A percentile compares a stretch with the other conserved stretches of the same genome.
Conservation (phyloP, 2,797 vertebrate genomes). For the Epinephelus awoara region DNA sequence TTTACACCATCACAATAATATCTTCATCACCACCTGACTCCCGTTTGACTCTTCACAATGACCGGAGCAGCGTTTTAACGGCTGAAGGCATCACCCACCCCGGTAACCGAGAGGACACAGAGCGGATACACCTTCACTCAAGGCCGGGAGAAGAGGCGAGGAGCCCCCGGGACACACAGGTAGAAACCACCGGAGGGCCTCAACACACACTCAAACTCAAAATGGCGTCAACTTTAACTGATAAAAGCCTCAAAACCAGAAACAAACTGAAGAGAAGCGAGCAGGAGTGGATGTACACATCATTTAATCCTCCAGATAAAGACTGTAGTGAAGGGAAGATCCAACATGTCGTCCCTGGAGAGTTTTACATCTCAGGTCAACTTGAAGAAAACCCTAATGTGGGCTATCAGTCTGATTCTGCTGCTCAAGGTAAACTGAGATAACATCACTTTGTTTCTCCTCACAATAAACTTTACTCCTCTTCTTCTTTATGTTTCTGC, state of each 20-base stretch:
- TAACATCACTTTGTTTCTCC: not conserved
- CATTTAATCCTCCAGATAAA: accelerated
- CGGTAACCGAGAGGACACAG: not conserved
- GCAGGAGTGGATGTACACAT: accelerated
- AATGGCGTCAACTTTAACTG: not conserved
- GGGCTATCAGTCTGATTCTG: slow-evolving; percentile 40
- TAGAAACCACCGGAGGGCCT: not conserved
- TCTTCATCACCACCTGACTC: not conserved
- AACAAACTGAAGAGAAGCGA: not conserved
- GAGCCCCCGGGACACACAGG: not conserved
- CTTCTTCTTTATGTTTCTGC: not conserved
- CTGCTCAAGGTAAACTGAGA: slow-evolving; percentile 53
- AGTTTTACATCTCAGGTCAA: slow-evolving; percentile 51
- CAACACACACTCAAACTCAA: not conserved
- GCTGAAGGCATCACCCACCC: accelerated
- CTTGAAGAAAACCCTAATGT: slow-evolving; percentile 8
- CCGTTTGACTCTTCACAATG: not conserved
- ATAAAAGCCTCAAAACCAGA: not conserved
- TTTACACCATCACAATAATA: slow-evolving; percentile 48
- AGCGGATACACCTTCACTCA: not conserved
- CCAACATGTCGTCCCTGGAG: slow-evolving; percentile 20
- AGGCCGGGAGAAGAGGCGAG: not conserved
- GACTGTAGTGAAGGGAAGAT: slow-evolving; percentile 49
- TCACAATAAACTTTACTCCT: no score
- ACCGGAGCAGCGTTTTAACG: not conserved